These are phyloP conservation scores for Electrophaes corylata DNA, from an alignment of 2,888 invertebrate genomes.

Conservation along the genomic window DNA sequence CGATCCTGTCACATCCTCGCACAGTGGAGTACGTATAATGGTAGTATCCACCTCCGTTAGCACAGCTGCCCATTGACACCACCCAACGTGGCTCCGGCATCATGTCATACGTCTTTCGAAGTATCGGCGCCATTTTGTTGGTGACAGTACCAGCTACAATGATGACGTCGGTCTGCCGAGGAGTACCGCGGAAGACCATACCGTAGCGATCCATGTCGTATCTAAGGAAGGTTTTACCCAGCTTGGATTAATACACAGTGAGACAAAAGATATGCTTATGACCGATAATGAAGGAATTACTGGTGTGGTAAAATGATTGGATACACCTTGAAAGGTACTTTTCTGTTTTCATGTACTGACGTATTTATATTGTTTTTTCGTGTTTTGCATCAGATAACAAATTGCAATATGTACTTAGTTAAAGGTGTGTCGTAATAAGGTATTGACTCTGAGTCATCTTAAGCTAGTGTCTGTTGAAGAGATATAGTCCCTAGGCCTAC, in stretches of 20 bases:
- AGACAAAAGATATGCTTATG: neutral
- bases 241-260: neutral
- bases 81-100: slow-evolving; percentile 99
- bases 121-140: slow-evolving; percentile 99
- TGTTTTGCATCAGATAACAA: neutral
- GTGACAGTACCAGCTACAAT: slow-evolving; percentile 99
- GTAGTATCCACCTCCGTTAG: slow-evolving; percentile 99
- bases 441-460: neutral
- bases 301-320: neutral
- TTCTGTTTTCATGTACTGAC: neutral
- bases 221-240: slow-evolving; percentile 45
- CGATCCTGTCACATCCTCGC: slow-evolving; percentile 73
- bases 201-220: slow-evolving; percentile 99
- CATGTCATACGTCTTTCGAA: slow-evolving; percentile 97
- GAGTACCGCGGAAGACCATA: slow-evolving; percentile 98
- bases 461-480: neutral
- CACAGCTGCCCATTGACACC: slow-evolving; percentile 99
- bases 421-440: neutral
- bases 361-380: neutral
- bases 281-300: neutral
- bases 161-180: slow-evolving; percentile 98
- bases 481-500: too few relatives aligned
- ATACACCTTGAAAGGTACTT: neutral
- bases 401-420: neutral
- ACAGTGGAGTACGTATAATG: slow-evolving; percentile 99